Evolutionary conservation across 2,797 vertebrate genomes (phyloP).

Genomic region (Iguana delicatissima): DNA sequence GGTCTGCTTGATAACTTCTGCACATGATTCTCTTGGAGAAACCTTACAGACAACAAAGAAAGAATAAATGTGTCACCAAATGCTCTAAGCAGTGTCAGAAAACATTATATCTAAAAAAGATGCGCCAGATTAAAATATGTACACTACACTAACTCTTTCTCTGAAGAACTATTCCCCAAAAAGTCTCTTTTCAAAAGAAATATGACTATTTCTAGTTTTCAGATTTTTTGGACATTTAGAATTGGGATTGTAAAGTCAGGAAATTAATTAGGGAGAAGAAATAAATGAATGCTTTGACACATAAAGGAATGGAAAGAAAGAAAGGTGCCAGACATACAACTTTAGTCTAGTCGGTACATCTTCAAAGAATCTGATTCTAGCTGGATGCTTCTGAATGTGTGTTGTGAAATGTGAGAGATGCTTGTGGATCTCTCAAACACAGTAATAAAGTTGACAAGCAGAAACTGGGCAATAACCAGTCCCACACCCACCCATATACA

Average conservation of each 20-base stretch:
- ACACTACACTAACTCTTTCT: neutral
- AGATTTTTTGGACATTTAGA: neutral
- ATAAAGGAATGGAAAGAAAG: constrained; percentile 10
- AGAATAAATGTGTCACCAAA: constrained; percentile 49
- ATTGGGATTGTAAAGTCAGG: neutral
- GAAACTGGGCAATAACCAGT: no score
- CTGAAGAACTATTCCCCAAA: neutral
- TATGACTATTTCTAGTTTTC: neutral
- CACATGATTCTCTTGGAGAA: constrained; percentile 46
- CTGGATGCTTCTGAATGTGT: neutral
- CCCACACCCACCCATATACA: no score
- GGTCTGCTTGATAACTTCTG: constrained; percentile 62
- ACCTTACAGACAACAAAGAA: constrained; percentile 32
- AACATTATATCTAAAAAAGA: constrained; percentile 3
- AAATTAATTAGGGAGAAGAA: constrained; percentile 16
- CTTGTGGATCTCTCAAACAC: no score
- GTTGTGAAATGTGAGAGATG: no score
- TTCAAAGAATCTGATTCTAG: neutral
- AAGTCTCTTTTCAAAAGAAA: neutral
- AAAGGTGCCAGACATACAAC: neutral
- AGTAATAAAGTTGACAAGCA: no score
- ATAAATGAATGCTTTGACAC: neutral
- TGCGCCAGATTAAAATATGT: neutral
- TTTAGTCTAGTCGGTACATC: neutral
- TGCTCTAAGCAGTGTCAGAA: constrained; percentile 28